phyloP scores from a whole-genome alignment of 2,113 vertebrate genomes.

The Sylvia atricapilla region DNA sequence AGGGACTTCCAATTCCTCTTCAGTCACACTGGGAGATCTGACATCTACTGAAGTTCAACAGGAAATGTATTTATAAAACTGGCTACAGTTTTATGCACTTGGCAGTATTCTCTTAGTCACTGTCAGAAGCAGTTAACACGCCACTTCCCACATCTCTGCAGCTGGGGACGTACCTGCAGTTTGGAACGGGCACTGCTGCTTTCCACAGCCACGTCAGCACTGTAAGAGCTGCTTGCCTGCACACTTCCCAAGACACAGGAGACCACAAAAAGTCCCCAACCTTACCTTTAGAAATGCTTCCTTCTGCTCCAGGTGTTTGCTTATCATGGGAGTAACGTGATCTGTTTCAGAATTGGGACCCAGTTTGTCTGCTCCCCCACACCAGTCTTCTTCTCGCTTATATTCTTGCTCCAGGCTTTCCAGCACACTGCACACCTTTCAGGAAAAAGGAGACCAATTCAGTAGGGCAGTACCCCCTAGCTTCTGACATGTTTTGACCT shows the following conservation, averaged over 20 bases:
- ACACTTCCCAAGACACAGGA: neutral
- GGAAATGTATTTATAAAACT: conserved; percentile 21
- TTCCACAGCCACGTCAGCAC: neutral
- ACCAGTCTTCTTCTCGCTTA: conserved; percentile 98
- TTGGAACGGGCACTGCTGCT: neutral
- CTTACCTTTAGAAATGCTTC: conserved; percentile 95
- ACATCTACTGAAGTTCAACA: conserved; percentile 17
- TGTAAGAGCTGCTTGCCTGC: neutral
- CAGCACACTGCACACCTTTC: conserved; percentile 93
- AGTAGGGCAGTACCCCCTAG: neutral
- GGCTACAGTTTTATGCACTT: neutral
- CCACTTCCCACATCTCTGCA: neutral
- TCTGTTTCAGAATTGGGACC: conserved; percentile 97
- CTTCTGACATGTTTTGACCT: neutral
- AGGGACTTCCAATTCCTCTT: neutral
- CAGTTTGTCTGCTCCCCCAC: conserved; percentile 94
- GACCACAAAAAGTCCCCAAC: neutral
- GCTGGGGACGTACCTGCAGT: neutral
- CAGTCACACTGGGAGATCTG: neutral
- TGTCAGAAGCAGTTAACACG: neutral
- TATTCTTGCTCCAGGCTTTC: conserved; percentile 98
- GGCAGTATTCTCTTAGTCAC: neutral
- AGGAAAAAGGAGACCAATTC: neutral
- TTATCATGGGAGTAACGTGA: conserved; percentile 97
- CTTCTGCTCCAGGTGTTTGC: conserved; percentile 97